Evolutionary conservation across 2,113 vertebrate genomes (phyloP), one percentile per base, ranked within the genome.

Genomic region (Cygnus buccinator): DNA sequence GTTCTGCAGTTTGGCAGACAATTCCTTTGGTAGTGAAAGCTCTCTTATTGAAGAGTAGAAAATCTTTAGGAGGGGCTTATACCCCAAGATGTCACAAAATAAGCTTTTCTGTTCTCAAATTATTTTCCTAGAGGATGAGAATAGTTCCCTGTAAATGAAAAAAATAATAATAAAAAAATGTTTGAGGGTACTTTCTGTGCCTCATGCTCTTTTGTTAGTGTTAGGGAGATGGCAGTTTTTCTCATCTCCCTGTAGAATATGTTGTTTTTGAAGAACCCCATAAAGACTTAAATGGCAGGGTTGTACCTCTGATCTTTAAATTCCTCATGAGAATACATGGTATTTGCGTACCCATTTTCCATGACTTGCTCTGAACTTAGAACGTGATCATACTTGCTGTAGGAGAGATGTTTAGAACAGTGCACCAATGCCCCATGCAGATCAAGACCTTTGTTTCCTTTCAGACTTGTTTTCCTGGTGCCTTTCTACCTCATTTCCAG

Each of bases 131-230:
- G 28, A 33, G 15, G 1, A 16, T 81, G 3, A 61, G 11, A 93
- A 54, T 50, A 59, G 13, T 21, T 87, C 28, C 8, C 43, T 84
- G 67, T 19, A 50, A 82, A 78, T n/a, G 26, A 29, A 39, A 28
- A 28, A 55, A 3, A 37, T n/a, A 31, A 33, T 35, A 31, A 55
- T 3, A 37, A 11, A 29, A 31, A 35, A 13, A 0, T 22, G 0
- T 89, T 87, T 81, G 33, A 74, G 55, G 16, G 22, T 80, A 13
- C 13, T 83, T 83, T 84, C 19, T 72, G 8, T 50, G 63, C 37
- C 28, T 75, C 19, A 11, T 26, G 12, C 25, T 52, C 29, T 61
- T 67, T 21, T n/a, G 15, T 37, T 84, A 72, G 29, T 52, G 29
- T 57, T 59, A n/a, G 31, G 33, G 59, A 46, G 39, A 35, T 26